Base-by-base conservation (phyloP, 2,113 vertebrate species). In the Onychostruthus taczanowskii region DNA sequence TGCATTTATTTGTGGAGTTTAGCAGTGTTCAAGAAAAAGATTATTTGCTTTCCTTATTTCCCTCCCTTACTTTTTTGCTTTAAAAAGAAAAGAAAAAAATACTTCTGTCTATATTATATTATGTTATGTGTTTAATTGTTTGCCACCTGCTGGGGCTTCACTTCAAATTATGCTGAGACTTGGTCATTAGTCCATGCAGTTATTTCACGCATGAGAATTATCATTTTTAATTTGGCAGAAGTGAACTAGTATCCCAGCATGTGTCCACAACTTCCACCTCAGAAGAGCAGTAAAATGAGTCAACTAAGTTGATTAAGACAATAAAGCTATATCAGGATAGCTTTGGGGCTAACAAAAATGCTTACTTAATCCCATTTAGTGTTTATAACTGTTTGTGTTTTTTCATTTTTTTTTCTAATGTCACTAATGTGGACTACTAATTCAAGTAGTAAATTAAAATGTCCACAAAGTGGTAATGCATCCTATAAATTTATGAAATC, bases 271-370 rank as follows among this genome's bases (percentile, higher is more conserved):
- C 69, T 96, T 85, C 93, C 92, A 98, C 97, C 97, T 97, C 97
- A 93, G 97, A 98, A 98, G 96, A 97, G 96, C 96, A 97, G 94
- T 98, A 97, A 98, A 98, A 94, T 37, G 91, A 97, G 96, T 97
- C 97, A 96, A 97, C 95, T 98, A 98, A 98, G 97, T 98, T 98
- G 98, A 98, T 98, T 98, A 98, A 98, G 97, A 97, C 97, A 97
- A 98, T 98, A 98, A 98, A 98, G 94, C 94, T 98, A 97, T 98
- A 98, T 97, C 97, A 96, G 87, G 88, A 97, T 92, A 95, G 97
- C 97, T 97, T 95, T 89, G 92, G 93, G 97, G 96, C 95, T 96
- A 96, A 95, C 95, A 96, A 97, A 98, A 98, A 97, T 97, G 97
- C 97, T 98, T 98, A 97, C 84, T 97, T 94, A 95, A 97, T 97